Conservation (phyloP, 2,888 invertebrate species). For the Philaethria dido region DNA sequence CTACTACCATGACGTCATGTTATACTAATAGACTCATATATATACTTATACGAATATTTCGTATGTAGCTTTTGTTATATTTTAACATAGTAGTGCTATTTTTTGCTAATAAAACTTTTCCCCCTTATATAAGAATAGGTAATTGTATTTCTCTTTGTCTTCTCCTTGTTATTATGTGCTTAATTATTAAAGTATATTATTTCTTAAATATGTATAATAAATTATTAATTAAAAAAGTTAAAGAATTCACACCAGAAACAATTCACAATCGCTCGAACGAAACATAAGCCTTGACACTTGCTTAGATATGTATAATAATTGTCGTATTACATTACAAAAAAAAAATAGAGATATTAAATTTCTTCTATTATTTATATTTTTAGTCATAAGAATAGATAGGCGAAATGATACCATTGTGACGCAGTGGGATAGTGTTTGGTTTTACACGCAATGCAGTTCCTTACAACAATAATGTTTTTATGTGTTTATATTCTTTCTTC, state of each 20-base stretch:
- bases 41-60: background rate
- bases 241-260: too few relatives aligned
- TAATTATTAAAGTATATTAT: too few relatives aligned
- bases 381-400: too few relatives aligned
- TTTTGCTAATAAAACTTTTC: too few relatives aligned
- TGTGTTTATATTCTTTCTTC: too few relatives aligned
- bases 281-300: background rate
- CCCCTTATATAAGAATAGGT: too few relatives aligned
- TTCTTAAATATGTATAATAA: too few relatives aligned
- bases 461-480: background rate
- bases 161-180: too few relatives aligned
- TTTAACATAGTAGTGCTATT: background rate
- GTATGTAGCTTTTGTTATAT: background rate
- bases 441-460: background rate
- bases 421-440: background rate
- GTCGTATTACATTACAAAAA: background rate
- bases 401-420: background rate
- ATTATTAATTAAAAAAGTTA: too few relatives aligned
- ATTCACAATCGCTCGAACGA: background rate
- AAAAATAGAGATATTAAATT: background rate
- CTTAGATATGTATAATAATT: background rate
- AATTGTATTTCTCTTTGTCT: too few relatives aligned
- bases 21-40: background rate
- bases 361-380: background rate
- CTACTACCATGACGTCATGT: background rate